These are phyloP conservation scores for Cherax quadricarinatus DNA, from an alignment of 1,140 invertebrate genomes.

Conservation along the genomic window DNA sequence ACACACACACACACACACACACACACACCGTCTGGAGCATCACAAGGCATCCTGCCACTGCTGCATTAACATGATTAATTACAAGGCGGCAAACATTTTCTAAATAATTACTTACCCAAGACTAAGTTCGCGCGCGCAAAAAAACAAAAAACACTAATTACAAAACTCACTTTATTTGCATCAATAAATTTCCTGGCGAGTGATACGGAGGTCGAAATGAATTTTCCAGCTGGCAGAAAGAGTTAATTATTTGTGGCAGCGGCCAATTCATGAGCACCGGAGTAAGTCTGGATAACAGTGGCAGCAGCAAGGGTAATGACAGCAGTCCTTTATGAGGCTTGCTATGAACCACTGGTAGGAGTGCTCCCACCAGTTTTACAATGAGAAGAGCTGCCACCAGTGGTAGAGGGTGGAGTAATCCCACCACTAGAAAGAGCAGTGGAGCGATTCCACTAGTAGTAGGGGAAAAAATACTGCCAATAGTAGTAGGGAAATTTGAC, in stretches of 20 bases:
- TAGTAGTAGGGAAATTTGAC: too few relatives aligned
- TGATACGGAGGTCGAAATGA: background rate
- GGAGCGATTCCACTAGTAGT: too few relatives aligned
- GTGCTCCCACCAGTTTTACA: too few relatives aligned
- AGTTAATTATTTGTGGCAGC: background rate
- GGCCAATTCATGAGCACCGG: background rate
- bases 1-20: too few relatives aligned
- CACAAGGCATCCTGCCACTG: background rate
- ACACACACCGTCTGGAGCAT: too few relatives aligned
- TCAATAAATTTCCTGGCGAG: background rate
- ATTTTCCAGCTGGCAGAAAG: constrained; percentile 12
- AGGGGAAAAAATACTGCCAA: too few relatives aligned
- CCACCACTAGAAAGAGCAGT: too few relatives aligned
- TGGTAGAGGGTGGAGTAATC: too few relatives aligned
- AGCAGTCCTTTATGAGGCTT: background rate
- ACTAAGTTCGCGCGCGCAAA: background rate
- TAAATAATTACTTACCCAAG: background rate
- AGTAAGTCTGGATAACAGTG: background rate
- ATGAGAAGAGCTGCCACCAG: too few relatives aligned
- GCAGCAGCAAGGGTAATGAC: background rate
- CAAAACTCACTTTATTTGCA: constrained; percentile 6
- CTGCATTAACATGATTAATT: background rate
- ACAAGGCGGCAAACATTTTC: background rate
- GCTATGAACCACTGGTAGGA: background rate
- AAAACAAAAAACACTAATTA: background rate